Percentiles rank a stretch among this genome's conserved stretches.
phyloP scores from a whole-genome alignment of 2,797 vertebrate species.

The Pelochelys cantorii region DNA sequence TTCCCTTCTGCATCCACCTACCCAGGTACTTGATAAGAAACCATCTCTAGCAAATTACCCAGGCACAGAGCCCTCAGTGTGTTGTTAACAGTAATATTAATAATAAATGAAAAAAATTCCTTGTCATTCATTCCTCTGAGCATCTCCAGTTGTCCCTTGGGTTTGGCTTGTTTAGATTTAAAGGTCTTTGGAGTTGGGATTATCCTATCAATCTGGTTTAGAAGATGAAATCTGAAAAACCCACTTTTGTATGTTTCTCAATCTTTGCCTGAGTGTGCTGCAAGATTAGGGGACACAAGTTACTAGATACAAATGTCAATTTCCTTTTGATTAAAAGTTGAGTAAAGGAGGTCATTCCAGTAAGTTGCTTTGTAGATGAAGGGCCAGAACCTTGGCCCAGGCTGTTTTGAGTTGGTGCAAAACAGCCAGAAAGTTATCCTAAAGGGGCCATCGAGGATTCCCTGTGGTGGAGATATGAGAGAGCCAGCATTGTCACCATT shows the following conservation, averaged over 20 bases:
- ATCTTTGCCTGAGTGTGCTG: neutral
- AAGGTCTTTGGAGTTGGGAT: slow-evolving; percentile 60
- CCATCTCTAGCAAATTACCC: slow-evolving; percentile 65
- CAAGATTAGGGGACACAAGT: neutral
- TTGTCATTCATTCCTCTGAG: slow-evolving; percentile 69
- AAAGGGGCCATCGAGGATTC: neutral
- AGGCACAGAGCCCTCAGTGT: slow-evolving; percentile 68
- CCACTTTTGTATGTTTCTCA: slow-evolving; percentile 14
- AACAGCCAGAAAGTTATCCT: neutral
- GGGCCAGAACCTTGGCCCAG: neutral
- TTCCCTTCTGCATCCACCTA: slow-evolving; percentile 50
- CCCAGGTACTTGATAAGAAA: slow-evolving; percentile 64
- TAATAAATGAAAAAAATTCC: slow-evolving; percentile 74
- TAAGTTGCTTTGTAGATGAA: neutral
- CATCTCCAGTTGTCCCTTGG: slow-evolving; percentile 65
- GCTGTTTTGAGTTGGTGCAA: neutral
- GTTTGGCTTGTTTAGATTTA: slow-evolving; percentile 72
- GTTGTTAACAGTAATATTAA: slow-evolving; percentile 75
- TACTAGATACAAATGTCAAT: neutral
- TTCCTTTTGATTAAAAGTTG: neutral
- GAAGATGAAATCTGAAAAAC: slow-evolving; percentile 30
- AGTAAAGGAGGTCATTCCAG: neutral
- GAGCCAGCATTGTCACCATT: neutral
- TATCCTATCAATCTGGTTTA: slow-evolving; percentile 71
- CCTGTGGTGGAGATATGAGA: neutral